phyloP scores from a whole-genome alignment of 2,888 invertebrate species.

The Dasypogon diadema region DNA sequence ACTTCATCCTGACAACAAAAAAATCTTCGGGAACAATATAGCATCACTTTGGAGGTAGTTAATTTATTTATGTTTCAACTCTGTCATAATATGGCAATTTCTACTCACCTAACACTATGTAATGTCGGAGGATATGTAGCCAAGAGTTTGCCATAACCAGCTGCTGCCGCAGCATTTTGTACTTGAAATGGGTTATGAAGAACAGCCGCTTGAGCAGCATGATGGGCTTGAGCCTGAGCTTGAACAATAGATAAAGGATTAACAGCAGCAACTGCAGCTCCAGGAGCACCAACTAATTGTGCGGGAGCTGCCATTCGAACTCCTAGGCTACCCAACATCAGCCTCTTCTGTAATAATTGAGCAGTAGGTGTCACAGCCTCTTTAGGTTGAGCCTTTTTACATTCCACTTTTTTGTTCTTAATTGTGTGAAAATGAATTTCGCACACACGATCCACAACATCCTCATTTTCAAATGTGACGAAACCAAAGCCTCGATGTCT shows the following conservation, averaged over 20 bases:
- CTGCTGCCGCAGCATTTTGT: conserved; percentile 73
- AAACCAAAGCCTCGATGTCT: conserved; percentile 92
- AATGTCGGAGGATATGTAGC: conserved; percentile 73
- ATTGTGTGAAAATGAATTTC: conserved; percentile 94
- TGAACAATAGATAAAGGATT: conserved; percentile 64
- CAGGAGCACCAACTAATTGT: conserved; percentile 67
- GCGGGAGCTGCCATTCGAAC: conserved; percentile 74
- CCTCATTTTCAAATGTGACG: conserved; percentile 92
- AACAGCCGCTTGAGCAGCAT: conserved; percentile 66
- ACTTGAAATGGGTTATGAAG: conserved; percentile 70
- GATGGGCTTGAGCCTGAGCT: conserved; percentile 43
- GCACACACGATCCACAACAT: conserved; percentile 92
- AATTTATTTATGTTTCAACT: no score
- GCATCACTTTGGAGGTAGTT: no score
- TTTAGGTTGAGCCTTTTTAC: conserved; percentile 92
- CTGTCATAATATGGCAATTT: no score
- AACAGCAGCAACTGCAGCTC: conserved; percentile 70
- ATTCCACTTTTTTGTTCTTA: conserved; percentile 91
- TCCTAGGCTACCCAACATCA: conserved; percentile 80
- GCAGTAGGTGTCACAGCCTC: conserved; percentile 84
- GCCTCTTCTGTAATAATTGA: conserved; percentile 76
- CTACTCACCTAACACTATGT: conserved; percentile 67
- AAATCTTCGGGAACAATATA: not conserved
- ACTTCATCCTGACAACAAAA: no score
- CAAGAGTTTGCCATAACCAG: conserved; percentile 77